Conservation (phyloP, 1,140 invertebrate genomes). For the Drosophila watanabei region DNA sequence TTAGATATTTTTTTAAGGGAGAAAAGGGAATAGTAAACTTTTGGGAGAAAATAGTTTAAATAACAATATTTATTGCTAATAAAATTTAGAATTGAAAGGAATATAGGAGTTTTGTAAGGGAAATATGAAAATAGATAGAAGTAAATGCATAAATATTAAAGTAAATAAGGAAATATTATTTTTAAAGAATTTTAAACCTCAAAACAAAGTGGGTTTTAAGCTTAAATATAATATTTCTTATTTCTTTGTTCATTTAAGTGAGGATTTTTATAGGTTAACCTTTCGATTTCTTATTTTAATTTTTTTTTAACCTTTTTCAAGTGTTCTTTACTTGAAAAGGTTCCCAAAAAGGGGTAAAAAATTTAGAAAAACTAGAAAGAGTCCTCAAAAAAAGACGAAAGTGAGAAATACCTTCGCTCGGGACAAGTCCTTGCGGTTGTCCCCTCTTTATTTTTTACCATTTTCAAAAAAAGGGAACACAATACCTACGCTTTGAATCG, state of each 20-base stretch:
- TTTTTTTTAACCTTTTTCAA: background rate
- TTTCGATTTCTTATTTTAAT: background rate
- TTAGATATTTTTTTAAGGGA: conserved; percentile 23
- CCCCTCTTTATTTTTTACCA: background rate
- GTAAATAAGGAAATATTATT: background rate
- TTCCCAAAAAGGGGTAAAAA: background rate
- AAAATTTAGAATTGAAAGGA: background rate
- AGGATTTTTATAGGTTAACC: background rate
- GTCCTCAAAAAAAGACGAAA: conserved; percentile 42
- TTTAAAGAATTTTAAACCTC: fast-evolving
- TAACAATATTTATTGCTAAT: background rate
- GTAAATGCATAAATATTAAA: background rate
- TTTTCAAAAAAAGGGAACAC: background rate
- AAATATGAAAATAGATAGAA: too few relatives aligned
- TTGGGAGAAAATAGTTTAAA: background rate
- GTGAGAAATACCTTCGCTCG: conserved; percentile 74
- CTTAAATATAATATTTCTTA: background rate
- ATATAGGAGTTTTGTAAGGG: background rate
- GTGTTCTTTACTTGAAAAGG: background rate
- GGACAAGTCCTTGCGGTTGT: conserved; percentile 18
- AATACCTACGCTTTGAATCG: conserved; percentile 7
- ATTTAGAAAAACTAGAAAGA: background rate
- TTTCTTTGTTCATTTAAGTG: background rate
- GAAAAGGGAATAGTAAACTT: background rate
- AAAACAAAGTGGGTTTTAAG: fast-evolving